Base-by-base conservation (phyloP, 1,140 invertebrate species). In the Charaxes varanes region DNA sequence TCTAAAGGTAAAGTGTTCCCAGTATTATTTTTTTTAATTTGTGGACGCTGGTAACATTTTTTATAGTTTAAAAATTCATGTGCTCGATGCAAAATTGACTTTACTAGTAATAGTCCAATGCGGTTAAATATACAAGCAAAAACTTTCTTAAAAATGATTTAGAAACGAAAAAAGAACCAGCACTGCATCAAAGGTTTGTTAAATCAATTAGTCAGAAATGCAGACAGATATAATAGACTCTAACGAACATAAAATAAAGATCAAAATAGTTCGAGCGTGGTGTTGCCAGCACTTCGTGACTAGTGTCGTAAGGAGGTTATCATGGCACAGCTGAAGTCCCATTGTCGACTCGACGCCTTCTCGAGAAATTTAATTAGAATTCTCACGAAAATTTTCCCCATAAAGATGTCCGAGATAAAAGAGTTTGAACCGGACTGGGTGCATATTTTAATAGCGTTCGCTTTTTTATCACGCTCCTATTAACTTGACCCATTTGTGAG, bases 341-440 rank as follows among this genome's bases (percentile, higher is more conserved):
- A 64, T 58, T 63, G 62, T 63, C 53, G 52, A 49, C 32, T 53
- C 50, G 42, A 34, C 44, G 54, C 43, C 50, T 47, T 54, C 49
- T 48, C 52, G 35, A 64, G 63, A 62, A 70, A 70, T 73, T 67
- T 73, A 73, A 73, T 73, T 69, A 67, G 53, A 67, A 58, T 63
- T 65, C 63, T 53, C 44, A 42, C 51, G 54, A 62, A 69, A 62
- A 59, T 62, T 34, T 62, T 47, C 40, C 30, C 50, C 58, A 72
- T 64, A 66, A 68, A 68, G 64, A 71, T 68, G 59, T 49, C 58
- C 32, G 21, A 52, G 57, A 65, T 66, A 68, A 66, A 69, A 42
- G 50, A 47, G 19, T 47, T 53, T 18, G 21, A 35, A 18, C 14
- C 16, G 33, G 19, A 19, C 22, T 15, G 7, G 18, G 38, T 32